Base-by-base conservation (phyloP, 2,797 vertebrate species). In the Nasua narica region DNA sequence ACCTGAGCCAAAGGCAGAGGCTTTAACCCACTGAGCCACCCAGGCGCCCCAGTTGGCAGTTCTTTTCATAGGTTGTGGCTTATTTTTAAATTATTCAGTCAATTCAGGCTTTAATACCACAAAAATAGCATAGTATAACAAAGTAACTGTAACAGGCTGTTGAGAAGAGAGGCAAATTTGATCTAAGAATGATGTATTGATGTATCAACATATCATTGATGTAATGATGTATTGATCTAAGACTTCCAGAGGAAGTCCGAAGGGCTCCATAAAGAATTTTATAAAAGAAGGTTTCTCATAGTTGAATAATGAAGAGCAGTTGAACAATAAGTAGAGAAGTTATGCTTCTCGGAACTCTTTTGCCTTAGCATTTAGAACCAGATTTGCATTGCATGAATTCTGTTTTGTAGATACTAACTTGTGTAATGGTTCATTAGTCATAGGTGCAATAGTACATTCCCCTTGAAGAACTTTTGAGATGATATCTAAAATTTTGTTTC, bases 41-140 rank as follows among this genome's bases (percentile, higher is more conserved):
- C n/a, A n/a, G n/a, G n/a, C n/a, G n/a, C n/a, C n/a, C n/a, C n/a
- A 69, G 43, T 46, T 52, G 9, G 27, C 6, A 93, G 21, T 60
- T 25, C 48, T 76, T 82, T 91, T 91, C n/a, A 4, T 13, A 86
- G n/a, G 43, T 18, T 15, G 2, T 85, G 18, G 3, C 37, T 79
- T 50, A 86, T 92, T 77, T 84, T 90, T 88, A 77, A 77, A 23
- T 62, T 65, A 94, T 40, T 83, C 29, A 76, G 8, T 72, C 40
- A 88, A 16, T 89, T 91, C n/a, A 83, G 67, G 40, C 19, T 88
- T 96, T 95, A 50, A 86, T 91, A 86, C 10, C 11, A 37, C 46
- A 67, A 70, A 81, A 81, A 48, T n/a, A 35, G 32, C 21, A 43
- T 50, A n/a, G 27, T 65, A n/a, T 65, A 74, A 81, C 74, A 92